A percentile compares a stretch with the other conserved stretches of the same genome.
These are phyloP conservation scores for Macrophya alboannulata DNA, from an alignment of 2,888 invertebrate genomes.

Conservation along the genomic window DNA sequence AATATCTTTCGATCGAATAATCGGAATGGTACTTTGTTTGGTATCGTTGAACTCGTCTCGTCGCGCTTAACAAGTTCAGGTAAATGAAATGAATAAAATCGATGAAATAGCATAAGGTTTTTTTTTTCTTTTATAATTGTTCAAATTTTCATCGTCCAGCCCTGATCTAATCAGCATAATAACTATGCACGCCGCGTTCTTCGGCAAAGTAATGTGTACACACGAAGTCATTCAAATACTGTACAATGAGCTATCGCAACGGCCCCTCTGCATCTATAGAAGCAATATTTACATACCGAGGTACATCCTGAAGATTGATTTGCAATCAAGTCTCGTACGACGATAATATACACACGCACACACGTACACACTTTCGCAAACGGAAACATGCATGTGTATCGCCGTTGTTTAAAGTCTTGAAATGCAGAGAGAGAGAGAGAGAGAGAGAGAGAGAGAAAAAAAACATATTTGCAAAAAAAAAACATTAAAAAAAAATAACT, in stretches of 20 bases:
- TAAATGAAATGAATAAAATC: neutral
- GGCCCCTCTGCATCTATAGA: conserved; percentile 18
- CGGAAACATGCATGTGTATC: neutral
- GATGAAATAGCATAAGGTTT: neutral
- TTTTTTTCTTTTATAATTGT: no score
- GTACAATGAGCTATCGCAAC: neutral
- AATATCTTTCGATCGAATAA: neutral
- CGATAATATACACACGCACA: neutral
- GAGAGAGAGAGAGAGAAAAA: neutral
- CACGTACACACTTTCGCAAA: neutral
- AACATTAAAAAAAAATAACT: no score
- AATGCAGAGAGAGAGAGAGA: neutral
- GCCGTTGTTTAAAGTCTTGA: neutral
- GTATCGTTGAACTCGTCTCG: conserved; percentile 27
- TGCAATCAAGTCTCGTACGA: neutral
- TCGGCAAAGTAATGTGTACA: neutral
- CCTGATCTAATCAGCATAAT: neutral
- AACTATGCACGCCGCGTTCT: neutral
- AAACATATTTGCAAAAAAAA: neutral
- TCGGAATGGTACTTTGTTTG: conserved; percentile 24
- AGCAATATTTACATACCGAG: neutral
- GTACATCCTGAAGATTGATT: conserved; percentile 11
- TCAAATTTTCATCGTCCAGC: neutral
- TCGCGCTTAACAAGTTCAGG: neutral
- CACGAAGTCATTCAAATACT: neutral